A percentile compares a stretch with the other conserved stretches of the same genome.
Conservation (phyloP, 1,140 invertebrate species). For the Ylistrum balloti region DNA sequence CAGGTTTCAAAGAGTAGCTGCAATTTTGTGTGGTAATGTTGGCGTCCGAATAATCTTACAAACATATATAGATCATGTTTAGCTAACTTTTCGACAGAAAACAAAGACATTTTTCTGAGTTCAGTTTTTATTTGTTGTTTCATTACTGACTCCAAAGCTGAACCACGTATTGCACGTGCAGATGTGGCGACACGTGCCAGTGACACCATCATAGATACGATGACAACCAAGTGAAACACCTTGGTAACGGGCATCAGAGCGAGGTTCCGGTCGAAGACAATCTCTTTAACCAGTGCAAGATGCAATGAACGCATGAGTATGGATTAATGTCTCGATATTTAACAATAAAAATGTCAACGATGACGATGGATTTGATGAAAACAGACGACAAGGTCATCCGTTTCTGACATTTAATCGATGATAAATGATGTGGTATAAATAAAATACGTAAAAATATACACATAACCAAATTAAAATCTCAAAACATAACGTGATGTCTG, state of each 20-base stretch:
- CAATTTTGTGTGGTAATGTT: too few relatives aligned
- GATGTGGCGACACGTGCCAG: neutral
- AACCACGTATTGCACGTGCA: neutral
- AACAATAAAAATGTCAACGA: constrained; percentile 36
- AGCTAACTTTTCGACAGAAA: neutral
- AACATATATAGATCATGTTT: too few relatives aligned
- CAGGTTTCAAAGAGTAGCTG: too few relatives aligned
- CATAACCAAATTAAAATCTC: constrained; percentile 58
- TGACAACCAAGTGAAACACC: neutral
- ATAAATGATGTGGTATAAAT: constrained; percentile 10
- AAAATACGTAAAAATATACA: constrained; percentile 58
- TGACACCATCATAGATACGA: neutral
- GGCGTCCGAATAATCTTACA: too few relatives aligned
- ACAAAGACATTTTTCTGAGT: neutral
- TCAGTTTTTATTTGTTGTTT: constrained; percentile 32
- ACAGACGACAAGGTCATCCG: constrained; percentile 7
- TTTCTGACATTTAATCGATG: neutral
- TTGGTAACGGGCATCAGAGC: constrained; percentile 24
- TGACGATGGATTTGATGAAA: neutral
- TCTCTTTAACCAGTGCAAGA: neutral
- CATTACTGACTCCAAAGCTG: constrained; percentile 37
- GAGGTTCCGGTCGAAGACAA: neutral
- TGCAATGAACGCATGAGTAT: constrained; percentile 22
- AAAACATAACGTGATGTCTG: constrained; percentile 58
- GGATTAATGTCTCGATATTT: neutral